Evolutionary conservation across 2,113 vertebrate species (phyloP).

Genomic region (Dipodomys ordii): DNA sequence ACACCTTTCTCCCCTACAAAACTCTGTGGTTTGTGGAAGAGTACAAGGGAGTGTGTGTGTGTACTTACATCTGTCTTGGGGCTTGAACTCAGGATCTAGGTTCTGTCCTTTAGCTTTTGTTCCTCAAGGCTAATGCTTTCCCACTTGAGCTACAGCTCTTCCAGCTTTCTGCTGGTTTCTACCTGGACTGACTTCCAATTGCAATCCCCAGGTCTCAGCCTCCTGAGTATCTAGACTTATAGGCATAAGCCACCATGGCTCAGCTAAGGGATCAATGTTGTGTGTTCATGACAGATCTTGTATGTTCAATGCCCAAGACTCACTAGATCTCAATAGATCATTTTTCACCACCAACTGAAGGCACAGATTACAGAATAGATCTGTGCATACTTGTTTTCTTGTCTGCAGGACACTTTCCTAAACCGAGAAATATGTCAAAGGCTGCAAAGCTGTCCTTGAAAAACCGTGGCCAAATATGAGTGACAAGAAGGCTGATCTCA

Average conservation of each 20-base stretch:
- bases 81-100: no score
- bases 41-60: background rate
- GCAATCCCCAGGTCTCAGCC: no score
- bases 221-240: no score
- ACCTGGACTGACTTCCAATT: no score
- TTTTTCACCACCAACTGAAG: background rate
- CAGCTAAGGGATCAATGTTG: background rate
- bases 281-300: background rate
- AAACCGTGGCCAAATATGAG: background rate
- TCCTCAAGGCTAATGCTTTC: no score
- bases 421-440: background rate
- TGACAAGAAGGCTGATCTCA: background rate
- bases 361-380: background rate
- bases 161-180: no score
- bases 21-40: background rate
- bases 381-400: accelerated
- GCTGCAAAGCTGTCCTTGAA: background rate
- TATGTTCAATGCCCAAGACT: background rate
- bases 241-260: no score
- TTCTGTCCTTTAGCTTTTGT: no score
- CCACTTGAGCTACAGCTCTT: no score
- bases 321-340: background rate
- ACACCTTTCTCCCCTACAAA: background rate
- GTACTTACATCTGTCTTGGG: no score
- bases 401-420: background rate